Evolutionary conservation across 1,140 invertebrate species (phyloP).

Genomic region (Bombus cullumanus): DNA sequence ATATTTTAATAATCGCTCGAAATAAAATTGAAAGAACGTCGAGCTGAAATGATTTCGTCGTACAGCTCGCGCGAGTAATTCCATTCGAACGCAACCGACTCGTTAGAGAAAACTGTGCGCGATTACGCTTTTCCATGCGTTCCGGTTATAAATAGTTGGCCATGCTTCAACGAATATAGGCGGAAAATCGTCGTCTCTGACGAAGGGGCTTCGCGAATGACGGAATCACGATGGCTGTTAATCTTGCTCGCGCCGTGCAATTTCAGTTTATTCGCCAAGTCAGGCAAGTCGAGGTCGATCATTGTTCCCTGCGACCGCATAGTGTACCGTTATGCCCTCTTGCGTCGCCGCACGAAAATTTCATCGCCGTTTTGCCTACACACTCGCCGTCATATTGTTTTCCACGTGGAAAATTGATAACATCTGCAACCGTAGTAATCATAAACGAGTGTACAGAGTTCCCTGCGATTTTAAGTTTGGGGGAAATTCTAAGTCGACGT

Average conservation of each 20-base stretch:
- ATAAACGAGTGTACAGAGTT: neutral
- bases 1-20: neutral
- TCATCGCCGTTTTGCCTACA: neutral
- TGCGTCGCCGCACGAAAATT: slow-evolving; percentile 6
- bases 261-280: slow-evolving; percentile 24
- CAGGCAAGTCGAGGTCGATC: slow-evolving; percentile 2
- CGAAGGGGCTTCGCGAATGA: neutral
- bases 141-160: slow-evolving; percentile 13
- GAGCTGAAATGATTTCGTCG: neutral
- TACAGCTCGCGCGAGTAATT: neutral
- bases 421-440: neutral
- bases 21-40: neutral
- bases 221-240: slow-evolving; percentile 24
- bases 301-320: neutral
- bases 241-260: slow-evolving; percentile 3
- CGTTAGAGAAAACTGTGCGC: neutral
- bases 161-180: slow-evolving; percentile 4
- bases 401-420: neutral
- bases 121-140: slow-evolving; percentile 6
- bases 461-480: neutral
- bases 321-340: neutral
- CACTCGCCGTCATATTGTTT: rapidly evolving
- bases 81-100: neutral
- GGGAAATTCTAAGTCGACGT: neutral
- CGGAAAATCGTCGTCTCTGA: slow-evolving; percentile 29